phyloP scores from a whole-genome alignment of 1,140 invertebrate genomes.

The Hirudo medicinalis region DNA sequence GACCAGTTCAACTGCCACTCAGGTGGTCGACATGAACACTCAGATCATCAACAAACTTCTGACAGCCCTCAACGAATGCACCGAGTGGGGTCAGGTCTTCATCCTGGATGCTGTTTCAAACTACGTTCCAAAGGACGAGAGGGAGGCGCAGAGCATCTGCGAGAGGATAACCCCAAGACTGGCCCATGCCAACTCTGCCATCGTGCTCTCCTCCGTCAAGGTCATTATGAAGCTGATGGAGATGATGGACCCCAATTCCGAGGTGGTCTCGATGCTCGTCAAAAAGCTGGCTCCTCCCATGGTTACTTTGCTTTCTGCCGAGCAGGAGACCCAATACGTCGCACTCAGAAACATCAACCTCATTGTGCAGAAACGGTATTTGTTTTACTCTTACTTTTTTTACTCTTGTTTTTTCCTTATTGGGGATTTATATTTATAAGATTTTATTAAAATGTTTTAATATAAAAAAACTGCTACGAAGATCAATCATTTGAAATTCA shows the following conservation, averaged over 20 bases:
- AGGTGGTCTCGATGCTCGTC: constrained; percentile 82
- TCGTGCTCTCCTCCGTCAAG: constrained; percentile 97
- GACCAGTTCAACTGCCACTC: constrained; percentile 75
- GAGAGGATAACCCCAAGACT: constrained; percentile 92
- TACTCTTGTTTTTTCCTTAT: too few species aligned
- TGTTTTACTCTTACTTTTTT: background rate
- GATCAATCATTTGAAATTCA: too few species aligned
- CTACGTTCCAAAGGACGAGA: constrained; percentile 89
- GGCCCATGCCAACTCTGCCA: constrained; percentile 97
- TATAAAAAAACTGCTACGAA: too few species aligned
- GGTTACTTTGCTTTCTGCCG: constrained; percentile 89
- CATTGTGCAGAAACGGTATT: constrained; percentile 84
- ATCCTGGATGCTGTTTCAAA: constrained; percentile 95
- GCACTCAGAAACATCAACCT: constrained; percentile 95
- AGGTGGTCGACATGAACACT: constrained; percentile 89
- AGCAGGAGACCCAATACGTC: constrained; percentile 97
- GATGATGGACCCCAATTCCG: constrained; percentile 63
- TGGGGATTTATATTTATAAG: too few species aligned
- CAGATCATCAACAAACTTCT: constrained; percentile 95
- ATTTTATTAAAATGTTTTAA: too few species aligned
- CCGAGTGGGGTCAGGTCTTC: constrained; percentile 64
- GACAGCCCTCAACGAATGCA: constrained; percentile 96
- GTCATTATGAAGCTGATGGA: constrained; percentile 95
- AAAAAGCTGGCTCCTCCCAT: constrained; percentile 97
- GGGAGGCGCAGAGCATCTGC: constrained; percentile 92